phyloP scores from a whole-genome alignment of 2,888 invertebrate genomes.

The Metellina segmentata region DNA sequence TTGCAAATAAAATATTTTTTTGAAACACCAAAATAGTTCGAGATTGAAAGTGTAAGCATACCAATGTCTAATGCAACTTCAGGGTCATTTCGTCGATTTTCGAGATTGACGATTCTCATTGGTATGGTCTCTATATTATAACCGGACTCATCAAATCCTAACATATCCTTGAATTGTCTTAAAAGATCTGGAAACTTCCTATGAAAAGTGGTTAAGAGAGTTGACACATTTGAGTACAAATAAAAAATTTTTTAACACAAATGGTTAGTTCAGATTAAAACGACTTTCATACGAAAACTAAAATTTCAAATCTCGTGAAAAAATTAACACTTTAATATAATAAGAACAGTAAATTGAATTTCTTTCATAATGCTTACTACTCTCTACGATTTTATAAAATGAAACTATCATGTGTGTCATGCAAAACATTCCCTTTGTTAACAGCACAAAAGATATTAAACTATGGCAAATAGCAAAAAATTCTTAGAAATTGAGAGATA shows the following conservation, averaged over 20 bases:
- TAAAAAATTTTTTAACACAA: background rate
- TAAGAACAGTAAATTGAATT: background rate
- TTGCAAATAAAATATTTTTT: too few relatives aligned
- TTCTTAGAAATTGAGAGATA: too few relatives aligned
- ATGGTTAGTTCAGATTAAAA: background rate
- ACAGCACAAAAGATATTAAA: too few relatives aligned
- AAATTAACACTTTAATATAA: background rate
- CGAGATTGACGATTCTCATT: conserved; percentile 70
- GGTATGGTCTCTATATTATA: conserved; percentile 65
- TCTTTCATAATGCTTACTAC: too few relatives aligned
- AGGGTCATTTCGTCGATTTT: conserved; percentile 49
- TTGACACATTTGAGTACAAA: background rate
- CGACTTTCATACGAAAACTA: too few relatives aligned
- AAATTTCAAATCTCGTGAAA: background rate
- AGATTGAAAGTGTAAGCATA: background rate
- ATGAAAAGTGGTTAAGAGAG: background rate
- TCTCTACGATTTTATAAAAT: too few relatives aligned
- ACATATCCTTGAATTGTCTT: conserved; percentile 95
- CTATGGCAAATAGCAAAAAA: too few relatives aligned
- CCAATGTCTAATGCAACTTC: conserved; percentile 77
- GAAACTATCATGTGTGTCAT: too few relatives aligned
- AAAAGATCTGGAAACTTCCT: conserved; percentile 90
- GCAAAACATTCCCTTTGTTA: too few relatives aligned
- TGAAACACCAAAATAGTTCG: too few relatives aligned
- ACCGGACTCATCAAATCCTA: conserved; percentile 85